Percentiles rank a stretch among this genome's conserved stretches.
Evolutionary conservation across 2,888 invertebrate genomes (phyloP).

Genomic region (Nudaria mundana): DNA sequence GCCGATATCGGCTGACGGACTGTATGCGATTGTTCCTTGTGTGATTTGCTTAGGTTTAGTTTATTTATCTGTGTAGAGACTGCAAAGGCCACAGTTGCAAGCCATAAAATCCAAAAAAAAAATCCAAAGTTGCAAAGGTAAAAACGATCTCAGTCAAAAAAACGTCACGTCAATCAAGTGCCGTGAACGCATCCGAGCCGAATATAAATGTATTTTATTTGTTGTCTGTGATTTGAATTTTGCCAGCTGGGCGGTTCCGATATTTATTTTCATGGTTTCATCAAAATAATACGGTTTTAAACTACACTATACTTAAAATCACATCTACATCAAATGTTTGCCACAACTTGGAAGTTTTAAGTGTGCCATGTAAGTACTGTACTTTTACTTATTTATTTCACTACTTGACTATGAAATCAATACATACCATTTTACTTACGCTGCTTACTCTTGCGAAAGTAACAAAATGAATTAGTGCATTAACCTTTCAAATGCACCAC

Average conservation of each 20-base stretch:
- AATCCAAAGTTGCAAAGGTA: background rate
- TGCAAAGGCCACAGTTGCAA: too few relatives aligned
- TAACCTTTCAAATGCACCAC: constrained; percentile 32
- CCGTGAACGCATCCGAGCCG: constrained; percentile 13
- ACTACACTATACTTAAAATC: constrained; percentile 5
- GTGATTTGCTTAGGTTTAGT: too few relatives aligned
- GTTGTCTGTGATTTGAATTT: constrained; percentile 41
- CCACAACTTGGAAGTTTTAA: constrained; percentile 12
- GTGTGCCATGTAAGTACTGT: constrained; percentile 30
- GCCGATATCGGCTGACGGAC: too few relatives aligned
- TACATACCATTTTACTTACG: constrained; percentile 32
- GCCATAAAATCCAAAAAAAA: background rate
- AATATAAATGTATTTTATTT: constrained; percentile 10
- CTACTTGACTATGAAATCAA: constrained; percentile 46
- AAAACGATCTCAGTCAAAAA: too few relatives aligned
- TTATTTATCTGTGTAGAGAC: too few relatives aligned
- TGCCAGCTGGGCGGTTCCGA: constrained; percentile 76
- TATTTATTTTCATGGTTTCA: constrained; percentile 48
- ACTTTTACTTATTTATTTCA: constrained; percentile 15
- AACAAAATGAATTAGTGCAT: constrained; percentile 40
- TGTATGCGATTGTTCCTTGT: too few relatives aligned
- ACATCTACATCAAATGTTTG: constrained; percentile 9
- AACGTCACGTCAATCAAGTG: constrained; percentile 1
- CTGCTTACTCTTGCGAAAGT: constrained; percentile 43
- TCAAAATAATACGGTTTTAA: constrained; percentile 25